These are phyloP conservation scores for Falcunculus frontatus DNA, from an alignment of 2,113 vertebrate species.

Conservation along the genomic window DNA sequence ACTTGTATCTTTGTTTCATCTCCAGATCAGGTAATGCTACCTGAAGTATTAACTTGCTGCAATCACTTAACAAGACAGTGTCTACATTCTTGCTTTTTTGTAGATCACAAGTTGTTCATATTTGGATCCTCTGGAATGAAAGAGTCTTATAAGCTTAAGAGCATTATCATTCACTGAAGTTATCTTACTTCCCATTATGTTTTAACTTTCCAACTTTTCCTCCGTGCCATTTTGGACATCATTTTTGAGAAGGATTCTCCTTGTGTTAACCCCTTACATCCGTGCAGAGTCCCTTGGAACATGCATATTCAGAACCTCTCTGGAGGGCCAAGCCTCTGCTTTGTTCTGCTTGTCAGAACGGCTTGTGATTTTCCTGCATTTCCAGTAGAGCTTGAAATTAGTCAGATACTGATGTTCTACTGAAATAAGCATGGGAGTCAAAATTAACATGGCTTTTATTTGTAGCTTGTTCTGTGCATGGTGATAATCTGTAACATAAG, in stretches of 20 bases:
- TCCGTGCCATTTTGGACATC: background rate
- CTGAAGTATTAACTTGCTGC: background rate
- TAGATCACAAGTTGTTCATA: background rate
- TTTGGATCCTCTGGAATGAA: background rate
- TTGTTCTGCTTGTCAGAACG: background rate
- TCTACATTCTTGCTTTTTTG: background rate
- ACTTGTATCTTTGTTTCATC: background rate
- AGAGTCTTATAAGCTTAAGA: background rate
- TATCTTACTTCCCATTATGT: background rate
- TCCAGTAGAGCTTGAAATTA: constrained; percentile 1
- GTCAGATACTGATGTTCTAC: background rate
- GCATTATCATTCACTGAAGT: background rate
- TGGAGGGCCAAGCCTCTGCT: background rate
- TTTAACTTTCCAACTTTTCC: background rate
- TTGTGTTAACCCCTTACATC: background rate
- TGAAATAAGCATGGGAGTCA: constrained; percentile 12
- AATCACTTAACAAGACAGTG: background rate
- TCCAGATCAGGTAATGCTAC: background rate
- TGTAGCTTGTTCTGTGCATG: constrained; percentile 15
- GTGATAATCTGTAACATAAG: background rate
- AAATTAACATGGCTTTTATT: constrained; percentile 37
- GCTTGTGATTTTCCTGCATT: background rate
- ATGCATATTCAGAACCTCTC: background rate
- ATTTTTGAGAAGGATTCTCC: background rate
- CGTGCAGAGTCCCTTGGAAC: background rate